Conservation (phyloP, 2,888 invertebrate species). For the Melipona bicolor region DNA sequence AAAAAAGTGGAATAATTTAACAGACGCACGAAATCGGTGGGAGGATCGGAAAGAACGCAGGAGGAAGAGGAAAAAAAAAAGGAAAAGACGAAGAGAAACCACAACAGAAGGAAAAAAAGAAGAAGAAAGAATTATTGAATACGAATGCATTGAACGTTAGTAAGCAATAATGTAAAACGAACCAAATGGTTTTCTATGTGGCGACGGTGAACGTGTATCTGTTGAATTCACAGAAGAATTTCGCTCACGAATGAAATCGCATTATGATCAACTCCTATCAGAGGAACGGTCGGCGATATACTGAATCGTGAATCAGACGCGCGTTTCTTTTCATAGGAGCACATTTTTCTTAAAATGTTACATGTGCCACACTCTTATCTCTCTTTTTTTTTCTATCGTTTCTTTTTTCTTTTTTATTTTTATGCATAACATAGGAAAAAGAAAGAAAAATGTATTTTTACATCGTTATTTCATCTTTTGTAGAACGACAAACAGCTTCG, state of each 20-base stretch:
- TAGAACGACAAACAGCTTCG: background rate
- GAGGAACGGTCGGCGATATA: constrained; percentile 48
- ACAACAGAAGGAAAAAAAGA: background rate
- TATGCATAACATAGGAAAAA: background rate
- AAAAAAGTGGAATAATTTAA: background rate
- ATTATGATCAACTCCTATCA: constrained; percentile 8
- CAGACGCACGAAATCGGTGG: background rate
- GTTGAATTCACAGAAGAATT: background rate
- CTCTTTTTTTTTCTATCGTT: background rate
- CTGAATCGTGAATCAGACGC: constrained; percentile 50
- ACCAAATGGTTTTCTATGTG: background rate
- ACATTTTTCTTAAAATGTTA: constrained; percentile 53
- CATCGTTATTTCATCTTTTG: background rate
- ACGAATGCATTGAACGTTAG: background rate
- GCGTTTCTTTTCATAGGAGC: constrained; percentile 52
- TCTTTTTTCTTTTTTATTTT: background rate
- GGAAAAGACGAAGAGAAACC: background rate
- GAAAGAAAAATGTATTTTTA: background rate
- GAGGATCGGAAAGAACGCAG: background rate
- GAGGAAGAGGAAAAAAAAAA: background rate
- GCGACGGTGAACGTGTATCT: too few relatives aligned
- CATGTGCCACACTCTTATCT: constrained; percentile 6
- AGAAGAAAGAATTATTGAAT: background rate
- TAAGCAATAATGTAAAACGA: background rate
- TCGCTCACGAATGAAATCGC: background rate